Evolutionary conservation across 2,113 vertebrate species (phyloP).

Genomic region (Laticauda colubrina): DNA sequence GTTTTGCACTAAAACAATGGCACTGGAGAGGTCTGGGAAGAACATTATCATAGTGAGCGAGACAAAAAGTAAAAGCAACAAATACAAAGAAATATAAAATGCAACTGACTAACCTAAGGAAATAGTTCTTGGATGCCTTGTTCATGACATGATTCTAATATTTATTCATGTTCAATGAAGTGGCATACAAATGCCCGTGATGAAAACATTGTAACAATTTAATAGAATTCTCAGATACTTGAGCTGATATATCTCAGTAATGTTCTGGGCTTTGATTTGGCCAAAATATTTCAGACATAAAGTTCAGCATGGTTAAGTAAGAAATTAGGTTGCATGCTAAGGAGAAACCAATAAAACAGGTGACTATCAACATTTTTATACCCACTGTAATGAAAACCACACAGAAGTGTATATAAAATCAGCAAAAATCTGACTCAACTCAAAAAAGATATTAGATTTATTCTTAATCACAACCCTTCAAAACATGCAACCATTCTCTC

Average conservation of each 20-base stretch:
- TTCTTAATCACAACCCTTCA: constrained; percentile 53
- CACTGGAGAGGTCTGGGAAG: constrained; percentile 32
- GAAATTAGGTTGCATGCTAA: neutral
- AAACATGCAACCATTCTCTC: constrained; percentile 54
- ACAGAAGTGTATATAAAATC: neutral
- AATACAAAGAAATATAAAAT: constrained; percentile 36
- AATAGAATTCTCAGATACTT: neutral
- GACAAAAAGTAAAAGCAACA: constrained; percentile 51
- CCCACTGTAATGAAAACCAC: neutral
- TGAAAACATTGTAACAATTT: neutral
- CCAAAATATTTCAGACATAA: neutral
- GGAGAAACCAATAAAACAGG: neutral
- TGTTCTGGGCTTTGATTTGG: neutral
- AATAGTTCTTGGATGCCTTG: neutral
- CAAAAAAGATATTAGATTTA: constrained; percentile 51
- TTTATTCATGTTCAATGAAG: neutral
- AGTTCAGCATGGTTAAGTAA: neutral
- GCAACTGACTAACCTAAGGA: constrained; percentile 31
- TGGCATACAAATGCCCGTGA: neutral
- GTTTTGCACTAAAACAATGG: constrained; percentile 36
- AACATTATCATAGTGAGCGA: constrained; percentile 21
- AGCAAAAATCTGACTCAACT: neutral
- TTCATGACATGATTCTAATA: neutral
- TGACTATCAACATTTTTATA: neutral
- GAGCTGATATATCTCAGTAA: neutral